Evolutionary conservation across 2,113 vertebrate species (phyloP), one percentile per base, ranked within the genome.

Genomic region (Benitochromis conjunctus): DNA sequence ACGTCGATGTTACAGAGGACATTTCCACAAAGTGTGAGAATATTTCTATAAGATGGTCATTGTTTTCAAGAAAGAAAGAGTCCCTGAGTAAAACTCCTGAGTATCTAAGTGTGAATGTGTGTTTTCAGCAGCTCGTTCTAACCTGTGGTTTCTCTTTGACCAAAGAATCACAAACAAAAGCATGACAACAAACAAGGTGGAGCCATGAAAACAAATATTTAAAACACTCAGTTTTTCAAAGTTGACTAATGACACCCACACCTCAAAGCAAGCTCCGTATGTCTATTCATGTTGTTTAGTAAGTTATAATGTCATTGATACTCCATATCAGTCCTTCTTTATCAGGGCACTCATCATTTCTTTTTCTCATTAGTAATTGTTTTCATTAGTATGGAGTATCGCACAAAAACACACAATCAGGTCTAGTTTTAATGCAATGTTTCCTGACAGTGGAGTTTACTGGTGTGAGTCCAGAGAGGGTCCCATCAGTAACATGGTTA

Each of bases 181-280:
- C 58, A 62, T 3, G 29, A 34, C 16, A 34, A 4, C 58, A 62
- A 62, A 62, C 58, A 62, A 34, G 58, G 58, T 60, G 58, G 58
- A 62, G 58, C 5, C 58, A 34, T 34, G 58, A 60, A 55, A 55
- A 21, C 29, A 60, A 60, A 60, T 60, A 60, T 60, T 60, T 60
- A 8, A 58, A 5, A 58, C 14, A 18, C 4, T 58, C 26, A 9
- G 26, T 3, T 60, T 60, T 31, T 31, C 57, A 60, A 18, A 31
- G 26, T 26, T 31, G 26, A 60, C 26, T 31, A 31, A 9, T 60
- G 26, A 60, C 57, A 60, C 14, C 4, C 57, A 60, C 57, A 18
- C 1, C 0, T 31, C 1, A 60, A 6, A 31, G 57, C 29, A 60
- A 60, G 1, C 0, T 60, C 5, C 34, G 1, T 34, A 1, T 19